phyloP scores from a whole-genome alignment of 1,140 invertebrate species.

The Pararge aegeria region DNA sequence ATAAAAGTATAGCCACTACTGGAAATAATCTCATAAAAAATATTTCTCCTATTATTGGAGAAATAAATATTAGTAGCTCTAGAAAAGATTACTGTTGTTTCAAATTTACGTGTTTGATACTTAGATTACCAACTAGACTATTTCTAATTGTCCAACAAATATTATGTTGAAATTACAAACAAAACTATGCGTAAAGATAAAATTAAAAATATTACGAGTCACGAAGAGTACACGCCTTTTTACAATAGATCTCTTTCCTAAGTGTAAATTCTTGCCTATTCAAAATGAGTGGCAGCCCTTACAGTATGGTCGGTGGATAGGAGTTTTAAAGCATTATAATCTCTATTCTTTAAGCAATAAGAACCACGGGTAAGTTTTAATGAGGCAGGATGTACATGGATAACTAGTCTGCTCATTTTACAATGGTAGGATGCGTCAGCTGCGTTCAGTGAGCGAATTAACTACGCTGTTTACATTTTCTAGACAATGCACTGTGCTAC shows the following conservation, averaged over 20 bases:
- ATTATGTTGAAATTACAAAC: not conserved
- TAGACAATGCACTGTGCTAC: not conserved
- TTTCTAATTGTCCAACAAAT: no score
- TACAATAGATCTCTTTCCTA: not conserved
- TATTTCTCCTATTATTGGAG: no score
- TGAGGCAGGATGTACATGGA: constrained; percentile 7
- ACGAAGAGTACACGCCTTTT: not conserved
- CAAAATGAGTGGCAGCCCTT: not conserved
- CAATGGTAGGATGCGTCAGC: constrained; percentile 21
- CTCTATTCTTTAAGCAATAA: constrained; percentile 15
- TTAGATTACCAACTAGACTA: no score
- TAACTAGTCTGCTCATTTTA: constrained; percentile 21
- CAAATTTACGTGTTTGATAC: no score
- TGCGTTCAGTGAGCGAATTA: constrained; percentile 10
- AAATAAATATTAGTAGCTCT: no score
- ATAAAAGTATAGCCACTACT: no score
- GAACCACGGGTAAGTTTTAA: not conserved
- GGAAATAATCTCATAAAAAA: no score
- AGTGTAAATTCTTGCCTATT: not conserved
- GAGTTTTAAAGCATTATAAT: constrained; percentile 21
- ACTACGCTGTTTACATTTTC: constrained; percentile 5
- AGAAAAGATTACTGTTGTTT: no score
- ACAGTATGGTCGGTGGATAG: constrained; percentile 5
- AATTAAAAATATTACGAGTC: not conserved
- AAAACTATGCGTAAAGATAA: not conserved